Evolutionary conservation across 2,888 invertebrate genomes (phyloP), one percentile per base, ranked within the genome.

Genomic region (Drosophila robusta): DNA sequence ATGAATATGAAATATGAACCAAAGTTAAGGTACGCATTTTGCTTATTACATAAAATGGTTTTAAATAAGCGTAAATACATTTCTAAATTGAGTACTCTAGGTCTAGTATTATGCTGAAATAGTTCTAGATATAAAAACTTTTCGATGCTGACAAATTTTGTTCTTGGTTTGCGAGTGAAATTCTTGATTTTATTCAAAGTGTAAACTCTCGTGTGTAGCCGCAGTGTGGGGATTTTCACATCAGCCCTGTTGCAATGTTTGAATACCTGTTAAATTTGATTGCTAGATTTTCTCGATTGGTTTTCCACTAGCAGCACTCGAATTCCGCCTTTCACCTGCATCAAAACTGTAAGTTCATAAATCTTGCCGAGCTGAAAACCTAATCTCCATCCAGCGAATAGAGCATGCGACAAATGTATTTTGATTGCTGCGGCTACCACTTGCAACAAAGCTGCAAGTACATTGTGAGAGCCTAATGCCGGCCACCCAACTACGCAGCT

Each of bases 401-500:
- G 38, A 61, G 47, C 50, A 55, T 50, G 79, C 70, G 80, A 84
- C 80, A 81, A 81, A 81, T 85, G 70, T 79, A 74, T 79, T 81
- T 77, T 81, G 82, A 81, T 84, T 70, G 79, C 66, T 52, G 29
- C 38, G 68, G 66, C 77, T 75, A 69, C 78, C 78, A 79, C 45
- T 70, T 70, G 69, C 67, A 51, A 54, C 44, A 42, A 50, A 42
- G 34, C 22, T 45, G 55, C 34, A 32, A 52, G 14, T 54, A 44
- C 54, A 34, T 42, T 54, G 44, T 42, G 32, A 18, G 52, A 42
- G 4, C 66, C 65, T 26, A 44, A 41, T 50, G 24, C 51, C 36
- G 85, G 67, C 82, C 85, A 85, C 77, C 81, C 80, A 78, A 70
- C 68, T 71, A 80, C 71, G 77, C 83, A 69, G 64, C 44, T 67